Evolutionary conservation across 2,113 vertebrate species (phyloP), one percentile per base, ranked within the genome.

Genomic region (Chaetura pelagica): DNA sequence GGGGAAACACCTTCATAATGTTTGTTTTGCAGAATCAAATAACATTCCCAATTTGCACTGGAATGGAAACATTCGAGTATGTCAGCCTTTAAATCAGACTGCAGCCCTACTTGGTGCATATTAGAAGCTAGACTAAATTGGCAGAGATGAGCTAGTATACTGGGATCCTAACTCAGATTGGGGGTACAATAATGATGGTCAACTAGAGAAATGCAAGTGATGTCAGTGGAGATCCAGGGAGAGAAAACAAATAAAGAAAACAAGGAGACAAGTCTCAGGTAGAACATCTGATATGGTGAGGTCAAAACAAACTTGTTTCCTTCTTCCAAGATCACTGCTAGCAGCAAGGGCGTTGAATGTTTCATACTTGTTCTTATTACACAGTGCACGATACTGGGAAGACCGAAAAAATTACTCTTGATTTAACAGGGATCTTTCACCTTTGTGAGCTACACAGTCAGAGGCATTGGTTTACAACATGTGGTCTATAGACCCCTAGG

Each of bases 1-100:
- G 67, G 68, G 55, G 44, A 94, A 96, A 89, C 83, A 89, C 87
- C 61, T 95, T 84, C 40, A 17, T 52, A 38, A 89, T 87, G 69
- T 92, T 88, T 90, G 85, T 38, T 95, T 35, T 84, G 54, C 49
- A 67, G 61, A 81, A 86, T 57, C 73, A 67, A 81, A 27, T 30
- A 72, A 34, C 64, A 42, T 64, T 81, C 63, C 40, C n/a, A 29
- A 46, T 59, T 81, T 84, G 57, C 69, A 72, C 32, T 58, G 76
- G 62, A 57, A 92, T 84, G 57, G 61, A 92, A 93, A 49, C 2
- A 1, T 58, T 62, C 0, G 6, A 64, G 68, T 29, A 26, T 8
- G 19, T 30, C 46, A 92, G 30, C n/a, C 30, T 67, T 85, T 27
- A 62, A 87, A 80, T 6, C 5, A 4, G 54, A 32, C 6, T 58